Conservation (phyloP, 2,797 vertebrate species). For the Rhinella marina region DNA sequence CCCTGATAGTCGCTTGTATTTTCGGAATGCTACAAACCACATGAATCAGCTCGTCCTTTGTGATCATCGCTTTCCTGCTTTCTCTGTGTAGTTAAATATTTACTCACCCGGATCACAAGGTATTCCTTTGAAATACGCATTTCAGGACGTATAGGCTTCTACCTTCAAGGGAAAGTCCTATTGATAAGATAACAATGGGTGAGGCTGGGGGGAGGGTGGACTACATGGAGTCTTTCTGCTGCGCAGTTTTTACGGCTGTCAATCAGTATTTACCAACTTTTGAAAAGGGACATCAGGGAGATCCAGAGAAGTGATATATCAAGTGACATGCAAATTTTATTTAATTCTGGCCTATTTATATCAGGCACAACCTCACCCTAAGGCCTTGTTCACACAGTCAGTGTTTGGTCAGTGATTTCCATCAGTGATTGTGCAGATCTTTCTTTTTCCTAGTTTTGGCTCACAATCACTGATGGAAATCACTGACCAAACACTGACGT, state of each 20-base stretch:
- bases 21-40: not conserved
- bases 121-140: not conserved
- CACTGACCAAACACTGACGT: no score
- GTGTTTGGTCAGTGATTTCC: no score
- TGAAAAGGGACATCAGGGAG: not conserved
- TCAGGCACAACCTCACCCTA: no score
- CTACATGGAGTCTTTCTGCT: no score
- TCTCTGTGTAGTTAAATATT: not conserved
- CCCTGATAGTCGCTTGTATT: not conserved
- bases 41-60: not conserved
- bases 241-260: not conserved
- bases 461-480: no score
- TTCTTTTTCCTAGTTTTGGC: no score
- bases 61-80: not conserved
- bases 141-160: not conserved
- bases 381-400: no score
- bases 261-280: not conserved
- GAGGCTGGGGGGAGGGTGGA: not conserved
- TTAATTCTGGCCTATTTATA: no score
- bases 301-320: not conserved
- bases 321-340: no score
- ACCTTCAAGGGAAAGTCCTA: not conserved
- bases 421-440: no score
- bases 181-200: not conserved
- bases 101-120: not conserved